Evolutionary conservation across 2,113 vertebrate species (phyloP).

Genomic region (Mustela lutreola): DNA sequence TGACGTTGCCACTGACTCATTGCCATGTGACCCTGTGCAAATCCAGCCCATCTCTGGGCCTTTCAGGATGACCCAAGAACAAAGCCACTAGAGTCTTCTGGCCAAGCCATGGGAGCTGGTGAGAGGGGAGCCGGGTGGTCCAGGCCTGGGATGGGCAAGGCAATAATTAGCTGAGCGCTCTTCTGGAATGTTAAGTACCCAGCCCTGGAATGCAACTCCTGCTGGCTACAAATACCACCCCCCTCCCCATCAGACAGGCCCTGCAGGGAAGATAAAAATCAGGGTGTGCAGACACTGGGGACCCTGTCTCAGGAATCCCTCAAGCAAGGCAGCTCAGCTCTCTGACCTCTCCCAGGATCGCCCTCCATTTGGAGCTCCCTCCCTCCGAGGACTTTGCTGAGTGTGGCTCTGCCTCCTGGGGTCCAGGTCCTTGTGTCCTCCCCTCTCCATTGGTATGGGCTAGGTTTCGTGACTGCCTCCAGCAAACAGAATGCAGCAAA

Average conservation of each 20-base stretch:
- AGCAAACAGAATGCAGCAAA: neutral
- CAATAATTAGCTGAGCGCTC: constrained; percentile 76
- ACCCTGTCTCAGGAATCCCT: neutral
- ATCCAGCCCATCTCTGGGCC: neutral
- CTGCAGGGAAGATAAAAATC: constrained; percentile 54
- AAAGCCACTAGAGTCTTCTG: neutral
- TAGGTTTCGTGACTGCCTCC: neutral
- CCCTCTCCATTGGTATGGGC: neutral
- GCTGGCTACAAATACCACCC: constrained; percentile 48
- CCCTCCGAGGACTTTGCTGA: neutral
- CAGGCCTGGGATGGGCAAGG: constrained; percentile 60
- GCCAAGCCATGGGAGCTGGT: neutral
- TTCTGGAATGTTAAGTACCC: constrained; percentile 82
- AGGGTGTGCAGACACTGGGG: constrained; percentile 24
- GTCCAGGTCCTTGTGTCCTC: neutral
- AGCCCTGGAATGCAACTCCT: constrained; percentile 71
- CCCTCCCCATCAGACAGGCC: constrained; percentile 37
- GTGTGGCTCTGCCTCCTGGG: neutral
- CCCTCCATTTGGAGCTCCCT: neutral
- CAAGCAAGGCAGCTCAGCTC: neutral
- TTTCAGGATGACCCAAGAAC: neutral
- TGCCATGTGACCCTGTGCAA: neutral
- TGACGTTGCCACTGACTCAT: neutral
- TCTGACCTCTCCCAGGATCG: neutral
- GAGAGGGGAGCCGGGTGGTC: constrained; percentile 69